Conservation (phyloP, 1,140 invertebrate genomes). For the Acromyrmex echinatior region DNA sequence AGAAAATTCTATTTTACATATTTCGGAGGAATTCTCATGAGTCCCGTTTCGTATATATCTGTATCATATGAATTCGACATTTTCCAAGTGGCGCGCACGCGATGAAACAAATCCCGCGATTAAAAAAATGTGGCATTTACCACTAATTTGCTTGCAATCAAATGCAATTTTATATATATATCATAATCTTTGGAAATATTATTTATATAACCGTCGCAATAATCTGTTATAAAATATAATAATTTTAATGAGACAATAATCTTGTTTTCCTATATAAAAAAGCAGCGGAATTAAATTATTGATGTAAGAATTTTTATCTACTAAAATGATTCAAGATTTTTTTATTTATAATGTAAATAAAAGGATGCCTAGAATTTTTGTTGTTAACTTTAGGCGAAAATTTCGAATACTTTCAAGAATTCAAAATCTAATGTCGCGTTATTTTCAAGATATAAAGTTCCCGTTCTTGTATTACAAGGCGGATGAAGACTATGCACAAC, state of each 20-base stretch:
- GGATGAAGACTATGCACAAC: not conserved
- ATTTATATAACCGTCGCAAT: not conserved
- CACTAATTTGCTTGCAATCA: conserved; percentile 2
- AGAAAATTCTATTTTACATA: conserved; percentile 59
- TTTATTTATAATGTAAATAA: not conserved
- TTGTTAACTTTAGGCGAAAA: not conserved
- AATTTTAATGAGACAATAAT: not conserved
- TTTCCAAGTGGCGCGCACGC: conserved; percentile 24
- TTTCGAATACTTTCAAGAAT: not conserved
- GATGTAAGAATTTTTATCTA: not conserved
- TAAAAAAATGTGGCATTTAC: conserved; percentile 14
- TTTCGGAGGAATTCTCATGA: conserved; percentile 38
- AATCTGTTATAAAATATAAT: not conserved
- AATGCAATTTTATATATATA: not conserved
- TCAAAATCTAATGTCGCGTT: not conserved
- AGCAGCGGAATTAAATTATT: conserved; percentile 1
- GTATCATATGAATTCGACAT: conserved; percentile 56
- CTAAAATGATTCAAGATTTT: not conserved
- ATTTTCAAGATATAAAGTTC: conserved; percentile 25
- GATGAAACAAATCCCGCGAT: conserved; percentile 14
- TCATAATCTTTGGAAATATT: not conserved
- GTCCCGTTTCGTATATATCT: conserved; percentile 26
- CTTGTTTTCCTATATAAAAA: not conserved
- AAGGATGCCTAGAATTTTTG: not conserved
- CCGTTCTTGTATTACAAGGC: conserved; percentile 2